A percentile compares a stretch with the other conserved stretches of the same genome.
These are phyloP conservation scores for Drosophila bocqueti DNA, from an alignment of 1,140 invertebrate genomes.

Conservation along the genomic window DNA sequence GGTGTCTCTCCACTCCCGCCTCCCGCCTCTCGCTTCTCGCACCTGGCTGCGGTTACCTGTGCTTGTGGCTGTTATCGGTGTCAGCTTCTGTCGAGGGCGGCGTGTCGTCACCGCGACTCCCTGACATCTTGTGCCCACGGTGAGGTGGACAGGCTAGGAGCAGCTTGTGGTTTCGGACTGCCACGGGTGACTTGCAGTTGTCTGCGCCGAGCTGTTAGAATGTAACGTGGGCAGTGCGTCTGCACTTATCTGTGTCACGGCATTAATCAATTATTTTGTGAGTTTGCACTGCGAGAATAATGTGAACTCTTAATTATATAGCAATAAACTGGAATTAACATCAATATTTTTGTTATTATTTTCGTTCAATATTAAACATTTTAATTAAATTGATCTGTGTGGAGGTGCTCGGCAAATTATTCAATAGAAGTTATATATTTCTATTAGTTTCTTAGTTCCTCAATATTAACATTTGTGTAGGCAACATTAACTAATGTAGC, in stretches of 20 bases:
- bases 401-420: not conserved
- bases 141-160: slow-evolving; percentile 50
- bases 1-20: slow-evolving; percentile 10
- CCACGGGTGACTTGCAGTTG: slow-evolving; percentile 27
- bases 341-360: not conserved
- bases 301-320: not conserved
- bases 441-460: not conserved
- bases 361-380: not conserved
- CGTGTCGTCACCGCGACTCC: slow-evolving; percentile 27
- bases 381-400: not conserved
- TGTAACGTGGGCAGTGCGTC: slow-evolving; percentile 39
- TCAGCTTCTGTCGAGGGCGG: slow-evolving; percentile 49
- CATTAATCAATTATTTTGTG: slow-evolving; percentile 57
- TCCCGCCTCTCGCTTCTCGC: slow-evolving; percentile 3
- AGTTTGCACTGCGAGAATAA: slow-evolving; percentile 10
- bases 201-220: slow-evolving; percentile 25
- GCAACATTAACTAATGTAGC: no score
- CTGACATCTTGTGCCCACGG: slow-evolving; percentile 42
- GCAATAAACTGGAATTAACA: not conserved
- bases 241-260: slow-evolving; percentile 52
- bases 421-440: no score
- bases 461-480: not conserved
- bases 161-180: slow-evolving; percentile 46
- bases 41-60: slow-evolving; percentile 28
- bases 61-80: slow-evolving; percentile 25